A percentile compares a stretch with the other conserved stretches of the same genome.
Conservation (phyloP, 2,888 invertebrate species). For the Aphelenchoides bicaudatus region DNA sequence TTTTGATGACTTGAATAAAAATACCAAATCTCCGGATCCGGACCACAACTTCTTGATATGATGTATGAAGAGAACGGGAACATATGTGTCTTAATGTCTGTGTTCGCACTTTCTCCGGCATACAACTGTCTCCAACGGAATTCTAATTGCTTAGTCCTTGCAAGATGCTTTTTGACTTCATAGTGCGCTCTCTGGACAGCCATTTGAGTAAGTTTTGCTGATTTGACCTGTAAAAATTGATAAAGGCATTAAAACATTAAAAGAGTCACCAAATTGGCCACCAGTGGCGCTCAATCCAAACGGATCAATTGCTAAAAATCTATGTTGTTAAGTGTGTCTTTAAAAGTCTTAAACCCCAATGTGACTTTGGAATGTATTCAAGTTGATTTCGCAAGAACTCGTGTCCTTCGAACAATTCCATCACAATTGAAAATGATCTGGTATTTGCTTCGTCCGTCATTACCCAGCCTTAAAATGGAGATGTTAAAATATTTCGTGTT, state of each 20-base stretch:
- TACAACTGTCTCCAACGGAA: constrained; percentile 90
- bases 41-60: constrained; percentile 91
- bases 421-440: constrained; percentile 83
- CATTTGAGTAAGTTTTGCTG: constrained; percentile 76
- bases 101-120: constrained; percentile 76
- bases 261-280: constrained; percentile 78
- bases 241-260: no score
- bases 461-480: no score
- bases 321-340: no score
- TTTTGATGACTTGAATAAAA: constrained; percentile 76
- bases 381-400: constrained; percentile 82
- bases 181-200: constrained; percentile 89
- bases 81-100: constrained; percentile 80
- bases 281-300: constrained; percentile 81
- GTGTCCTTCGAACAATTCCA: constrained; percentile 90
- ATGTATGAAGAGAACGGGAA: constrained; percentile 82
- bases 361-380: constrained; percentile 61
- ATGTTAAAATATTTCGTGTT: no score
- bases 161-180: constrained; percentile 85
- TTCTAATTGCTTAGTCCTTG: constrained; percentile 77
- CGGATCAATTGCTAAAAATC: constrained; percentile 91
- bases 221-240: constrained; percentile 74
- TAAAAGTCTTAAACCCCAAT: no score
- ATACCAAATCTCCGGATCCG: constrained; percentile 88
- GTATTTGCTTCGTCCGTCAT: constrained; percentile 94